Conservation (phyloP, 2,888 invertebrate genomes). For the Sphinx pinastri region DNA sequence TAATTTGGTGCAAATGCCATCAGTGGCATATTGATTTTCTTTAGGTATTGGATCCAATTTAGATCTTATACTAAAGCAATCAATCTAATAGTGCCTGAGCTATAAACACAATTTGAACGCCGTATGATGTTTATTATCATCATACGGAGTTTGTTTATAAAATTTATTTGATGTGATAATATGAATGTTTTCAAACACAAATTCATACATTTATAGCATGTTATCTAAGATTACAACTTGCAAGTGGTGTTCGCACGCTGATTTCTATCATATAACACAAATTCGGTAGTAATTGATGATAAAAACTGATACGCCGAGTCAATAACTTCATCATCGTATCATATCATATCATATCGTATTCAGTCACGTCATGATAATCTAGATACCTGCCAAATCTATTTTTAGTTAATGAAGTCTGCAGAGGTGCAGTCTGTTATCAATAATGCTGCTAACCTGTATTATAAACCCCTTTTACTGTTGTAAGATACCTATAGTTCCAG, state of each 20-base stretch:
- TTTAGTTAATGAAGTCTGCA: background rate
- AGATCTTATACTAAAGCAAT: no score
- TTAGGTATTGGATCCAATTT: no score
- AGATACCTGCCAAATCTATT: background rate
- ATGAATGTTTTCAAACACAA: no score
- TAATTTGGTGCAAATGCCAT: no score
- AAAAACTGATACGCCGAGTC: slow-evolving; percentile 8
- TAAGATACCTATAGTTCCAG: background rate
- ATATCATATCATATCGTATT: no score
- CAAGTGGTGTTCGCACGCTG: background rate
- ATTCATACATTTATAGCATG: no score
- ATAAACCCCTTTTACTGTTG: background rate
- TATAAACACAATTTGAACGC: no score
- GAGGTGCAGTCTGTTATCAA: background rate
- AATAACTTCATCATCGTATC: background rate
- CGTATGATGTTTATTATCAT: no score
- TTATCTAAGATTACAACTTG: background rate
- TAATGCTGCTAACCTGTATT: background rate
- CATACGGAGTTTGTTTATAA: no score
- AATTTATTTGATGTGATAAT: no score
- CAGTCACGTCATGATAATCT: slow-evolving; percentile 3
- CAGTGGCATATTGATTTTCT: no score
- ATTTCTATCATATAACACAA: background rate
- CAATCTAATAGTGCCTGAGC: no score
- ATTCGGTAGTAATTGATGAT: slow-evolving; percentile 11